phyloP scores from a whole-genome alignment of 1,140 invertebrate species.

The Metopolophium dirhodum region DNA sequence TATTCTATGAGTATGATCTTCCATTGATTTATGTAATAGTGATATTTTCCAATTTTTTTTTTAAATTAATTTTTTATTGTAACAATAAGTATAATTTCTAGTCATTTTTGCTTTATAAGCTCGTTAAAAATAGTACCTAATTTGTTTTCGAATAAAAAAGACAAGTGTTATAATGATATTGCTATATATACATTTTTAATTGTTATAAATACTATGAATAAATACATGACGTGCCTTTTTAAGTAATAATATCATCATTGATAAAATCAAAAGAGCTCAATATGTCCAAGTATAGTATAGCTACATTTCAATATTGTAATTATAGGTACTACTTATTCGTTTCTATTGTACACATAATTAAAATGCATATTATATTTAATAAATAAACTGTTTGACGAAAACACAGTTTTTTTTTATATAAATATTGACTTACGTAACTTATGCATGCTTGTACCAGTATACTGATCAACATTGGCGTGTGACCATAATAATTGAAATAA shows the following conservation, averaged over 20 bases:
- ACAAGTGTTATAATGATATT: background rate
- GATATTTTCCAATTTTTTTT: background rate
- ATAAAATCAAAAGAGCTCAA: background rate
- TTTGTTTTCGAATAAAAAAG: background rate
- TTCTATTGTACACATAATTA: background rate
- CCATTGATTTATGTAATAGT: background rate
- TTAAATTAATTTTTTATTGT: background rate
- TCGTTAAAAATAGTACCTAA: background rate
- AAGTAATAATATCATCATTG: background rate
- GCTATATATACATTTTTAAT: background rate
- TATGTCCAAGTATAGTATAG: background rate
- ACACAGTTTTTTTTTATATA: background rate
- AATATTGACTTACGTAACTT: background rate
- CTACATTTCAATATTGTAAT: background rate
- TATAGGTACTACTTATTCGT: background rate
- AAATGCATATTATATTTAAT: background rate
- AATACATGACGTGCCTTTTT: background rate
- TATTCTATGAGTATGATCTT: background rate
- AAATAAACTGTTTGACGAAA: background rate
- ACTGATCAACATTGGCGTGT: no score
- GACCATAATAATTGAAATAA: no score
- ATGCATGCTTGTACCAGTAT: background rate
- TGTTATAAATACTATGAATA: background rate
- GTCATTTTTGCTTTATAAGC: constrained; percentile 9
- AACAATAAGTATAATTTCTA: background rate